Evolutionary conservation across 1,140 invertebrate genomes (phyloP).

Genomic region (Magallana angulata): DNA sequence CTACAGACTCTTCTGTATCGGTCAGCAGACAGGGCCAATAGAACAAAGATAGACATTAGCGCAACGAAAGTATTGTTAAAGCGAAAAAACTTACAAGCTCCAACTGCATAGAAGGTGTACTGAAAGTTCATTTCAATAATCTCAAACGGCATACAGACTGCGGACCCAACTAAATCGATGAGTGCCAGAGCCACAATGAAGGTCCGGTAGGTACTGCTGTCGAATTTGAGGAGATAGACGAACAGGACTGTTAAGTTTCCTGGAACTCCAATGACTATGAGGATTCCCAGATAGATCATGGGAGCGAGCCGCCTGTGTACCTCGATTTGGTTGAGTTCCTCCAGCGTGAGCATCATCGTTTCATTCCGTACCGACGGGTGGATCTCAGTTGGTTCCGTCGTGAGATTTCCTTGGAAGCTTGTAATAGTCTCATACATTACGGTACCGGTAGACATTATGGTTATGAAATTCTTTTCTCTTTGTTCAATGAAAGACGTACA

Average conservation of each 20-base stretch:
- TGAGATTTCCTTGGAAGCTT: too few relatives aligned
- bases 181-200: constrained; percentile 65
- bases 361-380: too few relatives aligned
- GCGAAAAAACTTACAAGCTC: constrained; percentile 61
- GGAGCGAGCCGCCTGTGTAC: constrained; percentile 55
- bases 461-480: too few relatives aligned
- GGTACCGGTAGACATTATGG: too few relatives aligned
- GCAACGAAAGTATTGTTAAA: constrained; percentile 56
- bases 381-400: too few relatives aligned
- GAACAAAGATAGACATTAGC: constrained; percentile 61
- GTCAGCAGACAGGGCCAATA: constrained; percentile 63
- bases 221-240: constrained; percentile 57
- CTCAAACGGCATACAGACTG: constrained; percentile 67
- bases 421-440: too few relatives aligned
- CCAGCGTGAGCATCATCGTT: constrained; percentile 30
- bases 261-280: constrained; percentile 60
- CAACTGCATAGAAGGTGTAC: constrained; percentile 59
- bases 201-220: constrained; percentile 58
- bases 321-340: constrained; percentile 58
- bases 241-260: constrained; percentile 64
- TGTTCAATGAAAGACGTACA: too few relatives aligned
- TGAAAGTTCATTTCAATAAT: constrained; percentile 65
- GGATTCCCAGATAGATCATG: constrained; percentile 56
- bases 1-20: constrained; percentile 65
- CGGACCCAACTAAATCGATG: constrained; percentile 62